These are phyloP conservation scores for Ganaspis sp. DNA, from an alignment of 1,140 invertebrate genomes.

Conservation along the genomic window DNA sequence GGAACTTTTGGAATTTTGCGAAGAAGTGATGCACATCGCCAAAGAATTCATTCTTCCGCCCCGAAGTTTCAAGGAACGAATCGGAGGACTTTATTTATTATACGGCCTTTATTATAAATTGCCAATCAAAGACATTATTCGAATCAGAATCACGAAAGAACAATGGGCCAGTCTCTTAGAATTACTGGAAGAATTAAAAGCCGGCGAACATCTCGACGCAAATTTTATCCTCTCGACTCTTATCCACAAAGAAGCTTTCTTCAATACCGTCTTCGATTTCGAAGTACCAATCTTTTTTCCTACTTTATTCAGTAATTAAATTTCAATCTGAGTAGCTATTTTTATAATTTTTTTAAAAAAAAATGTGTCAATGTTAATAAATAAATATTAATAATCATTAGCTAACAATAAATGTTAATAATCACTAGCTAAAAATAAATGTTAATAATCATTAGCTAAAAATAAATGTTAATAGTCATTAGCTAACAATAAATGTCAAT, in stretches of 20 bases:
- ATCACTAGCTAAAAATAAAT: too few relatives aligned
- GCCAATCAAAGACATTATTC: slow-evolving; percentile 59
- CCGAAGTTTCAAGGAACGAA: slow-evolving; percentile 60
- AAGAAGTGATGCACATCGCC: slow-evolving; percentile 66
- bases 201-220: slow-evolving; percentile 67
- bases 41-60: slow-evolving; percentile 66
- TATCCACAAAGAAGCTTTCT: slow-evolving; percentile 65
- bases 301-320: neutral
- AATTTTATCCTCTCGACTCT: slow-evolving; percentile 71
- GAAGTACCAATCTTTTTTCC: slow-evolving; percentile 58
- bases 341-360: slow-evolving; percentile 31
- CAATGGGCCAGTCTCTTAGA: slow-evolving; percentile 65
- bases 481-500: too few relatives aligned
- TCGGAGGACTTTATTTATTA: slow-evolving; percentile 69
- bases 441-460: too few relatives aligned
- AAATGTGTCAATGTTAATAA: too few relatives aligned
- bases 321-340: neutral
- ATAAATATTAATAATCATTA: too few relatives aligned
- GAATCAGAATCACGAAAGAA: slow-evolving; percentile 64
- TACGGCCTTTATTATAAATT: slow-evolving; percentile 72
- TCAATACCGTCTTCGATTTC: slow-evolving; percentile 59
- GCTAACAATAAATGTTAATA: too few relatives aligned
- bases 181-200: slow-evolving; percentile 60
- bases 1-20: slow-evolving; percentile 68
- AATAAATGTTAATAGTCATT: too few relatives aligned